A percentile compares a stretch with the other conserved stretches of the same genome.
Evolutionary conservation across 2,113 vertebrate species (phyloP).

Genomic region (Tetrao urogallus): DNA sequence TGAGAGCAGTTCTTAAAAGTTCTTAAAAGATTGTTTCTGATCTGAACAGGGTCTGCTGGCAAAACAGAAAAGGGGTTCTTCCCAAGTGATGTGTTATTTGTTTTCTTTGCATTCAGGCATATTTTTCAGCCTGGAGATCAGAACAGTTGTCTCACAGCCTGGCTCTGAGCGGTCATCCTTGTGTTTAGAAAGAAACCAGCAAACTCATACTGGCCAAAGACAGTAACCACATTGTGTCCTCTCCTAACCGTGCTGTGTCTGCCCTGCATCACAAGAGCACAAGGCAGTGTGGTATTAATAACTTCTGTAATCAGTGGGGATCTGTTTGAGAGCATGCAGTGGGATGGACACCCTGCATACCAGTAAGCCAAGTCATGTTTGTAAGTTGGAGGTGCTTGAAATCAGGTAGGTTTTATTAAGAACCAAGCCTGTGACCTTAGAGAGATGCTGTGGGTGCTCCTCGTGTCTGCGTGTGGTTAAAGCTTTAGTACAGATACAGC

Average conservation of each 20-base stretch:
- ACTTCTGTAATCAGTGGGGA: neutral
- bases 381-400: neutral
- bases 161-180: neutral
- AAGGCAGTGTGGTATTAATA: neutral
- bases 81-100: neutral
- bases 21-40: constrained; percentile 7
- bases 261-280: neutral
- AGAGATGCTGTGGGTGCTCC: neutral
- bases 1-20: neutral
- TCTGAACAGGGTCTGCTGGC: neutral
- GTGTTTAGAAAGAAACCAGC: neutral
- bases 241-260: neutral
- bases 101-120: neutral
- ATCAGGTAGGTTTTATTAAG: neutral
- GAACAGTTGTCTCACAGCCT: neutral
- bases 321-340: neutral
- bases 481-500: neutral
- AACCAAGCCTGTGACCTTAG: neutral
- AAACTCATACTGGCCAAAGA: neutral
- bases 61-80: neutral
- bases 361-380: neutral
- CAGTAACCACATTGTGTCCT: neutral
- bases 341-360: neutral
- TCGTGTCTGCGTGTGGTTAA: neutral
- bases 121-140: neutral